Evolutionary conservation across 2,113 vertebrate genomes (phyloP).

Genomic region (Corythornis madagascariensis): DNA sequence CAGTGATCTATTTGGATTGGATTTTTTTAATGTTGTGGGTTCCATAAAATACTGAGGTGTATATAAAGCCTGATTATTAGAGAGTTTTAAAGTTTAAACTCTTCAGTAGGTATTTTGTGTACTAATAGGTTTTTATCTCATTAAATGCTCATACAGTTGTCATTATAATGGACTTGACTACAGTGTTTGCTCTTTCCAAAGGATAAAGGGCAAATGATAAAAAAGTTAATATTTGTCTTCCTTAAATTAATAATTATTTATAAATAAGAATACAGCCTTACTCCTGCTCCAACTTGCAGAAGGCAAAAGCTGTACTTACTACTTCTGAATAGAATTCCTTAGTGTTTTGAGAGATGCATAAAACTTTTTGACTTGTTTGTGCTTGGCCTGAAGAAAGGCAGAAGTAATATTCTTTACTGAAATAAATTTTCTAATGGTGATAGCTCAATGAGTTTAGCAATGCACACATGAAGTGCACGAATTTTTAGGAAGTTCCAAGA

Average conservation of each 20-base stretch:
- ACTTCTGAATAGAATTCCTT: not conserved
- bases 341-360: not conserved
- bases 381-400: not conserved
- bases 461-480: not conserved
- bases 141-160: not conserved
- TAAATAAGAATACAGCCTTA: not conserved
- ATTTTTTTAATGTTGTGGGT: not conserved
- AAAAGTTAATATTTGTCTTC: not conserved
- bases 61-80: not conserved
- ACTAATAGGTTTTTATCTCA: not conserved
- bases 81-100: not conserved
- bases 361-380: not conserved
- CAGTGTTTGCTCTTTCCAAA: not conserved
- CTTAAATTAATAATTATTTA: not conserved
- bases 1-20: fast-evolving
- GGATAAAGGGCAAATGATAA: not conserved
- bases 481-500: not conserved
- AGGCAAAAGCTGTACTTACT: not conserved
- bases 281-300: not conserved
- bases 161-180: not conserved
- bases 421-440: not conserved
- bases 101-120: not conserved
- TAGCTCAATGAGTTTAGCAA: not conserved
- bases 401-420: not conserved
- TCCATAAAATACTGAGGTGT: not conserved